Evolutionary conservation across 2,797 vertebrate genomes (phyloP).

Genomic region (Kryptolebias ocellatus): DNA sequence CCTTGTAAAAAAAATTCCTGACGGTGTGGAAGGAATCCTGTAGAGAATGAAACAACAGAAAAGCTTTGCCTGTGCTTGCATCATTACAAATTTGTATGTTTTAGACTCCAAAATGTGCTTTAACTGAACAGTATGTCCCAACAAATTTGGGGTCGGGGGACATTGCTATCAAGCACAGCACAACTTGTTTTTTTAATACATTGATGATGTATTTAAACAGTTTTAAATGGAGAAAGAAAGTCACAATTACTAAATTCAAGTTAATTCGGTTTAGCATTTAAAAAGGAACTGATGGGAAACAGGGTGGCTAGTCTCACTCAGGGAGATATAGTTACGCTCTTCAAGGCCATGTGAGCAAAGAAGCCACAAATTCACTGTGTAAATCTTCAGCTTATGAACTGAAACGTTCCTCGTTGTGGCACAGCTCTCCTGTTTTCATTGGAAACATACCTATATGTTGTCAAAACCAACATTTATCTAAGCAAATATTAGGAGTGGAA

Average conservation of each 20-base stretch:
- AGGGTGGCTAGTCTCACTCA: no score
- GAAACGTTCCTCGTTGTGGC: no score
- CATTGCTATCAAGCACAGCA: constrained; percentile 8
- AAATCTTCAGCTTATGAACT: no score
- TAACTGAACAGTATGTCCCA: background rate
- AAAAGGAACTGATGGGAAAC: background rate
- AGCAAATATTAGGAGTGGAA: no score
- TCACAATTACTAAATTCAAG: no score
- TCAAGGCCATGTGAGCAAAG: no score
- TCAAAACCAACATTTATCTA: no score
- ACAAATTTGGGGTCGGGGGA: constrained; percentile 3
- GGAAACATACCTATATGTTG: no score
- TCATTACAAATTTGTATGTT: background rate
- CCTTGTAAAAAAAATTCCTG: background rate
- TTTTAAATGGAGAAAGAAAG: background rate
- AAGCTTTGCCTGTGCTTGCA: background rate
- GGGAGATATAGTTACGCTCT: background rate
- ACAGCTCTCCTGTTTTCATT: no score
- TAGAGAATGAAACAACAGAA: background rate
- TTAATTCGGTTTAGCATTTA: background rate
- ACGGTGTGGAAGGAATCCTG: background rate
- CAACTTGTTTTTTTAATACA: background rate
- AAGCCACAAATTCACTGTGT: no score
- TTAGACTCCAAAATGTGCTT: background rate
- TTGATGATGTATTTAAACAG: background rate